Conservation (phyloP, 2,888 invertebrate species). For the Acrocera orbiculus region DNA sequence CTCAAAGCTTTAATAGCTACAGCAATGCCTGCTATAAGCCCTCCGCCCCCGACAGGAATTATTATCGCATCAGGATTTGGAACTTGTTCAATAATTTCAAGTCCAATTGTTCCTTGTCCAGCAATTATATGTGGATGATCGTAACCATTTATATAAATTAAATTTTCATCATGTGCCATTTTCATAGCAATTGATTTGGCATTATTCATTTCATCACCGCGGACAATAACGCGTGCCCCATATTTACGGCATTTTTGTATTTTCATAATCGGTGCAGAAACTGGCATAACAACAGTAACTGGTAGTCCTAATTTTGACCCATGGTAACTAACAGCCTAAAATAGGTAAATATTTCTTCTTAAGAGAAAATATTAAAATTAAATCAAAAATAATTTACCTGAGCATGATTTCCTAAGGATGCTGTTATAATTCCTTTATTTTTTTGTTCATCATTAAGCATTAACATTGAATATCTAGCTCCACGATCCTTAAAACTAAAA, state of each 20-base stretch:
- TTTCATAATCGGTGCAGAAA: slow-evolving; percentile 90
- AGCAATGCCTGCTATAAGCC: slow-evolving; percentile 78
- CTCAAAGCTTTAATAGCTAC: slow-evolving; percentile 74
- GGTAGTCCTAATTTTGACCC: slow-evolving; percentile 51
- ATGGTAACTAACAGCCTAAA: slow-evolving; percentile 50
- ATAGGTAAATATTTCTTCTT: not conserved
- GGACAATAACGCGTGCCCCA: slow-evolving; percentile 61
- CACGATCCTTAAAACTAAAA: slow-evolving; percentile 79
- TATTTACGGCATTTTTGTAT: slow-evolving; percentile 71
- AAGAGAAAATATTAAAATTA: not conserved
- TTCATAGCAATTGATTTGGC: slow-evolving; percentile 64
- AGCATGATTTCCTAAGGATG: slow-evolving; percentile 89
- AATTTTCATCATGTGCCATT: slow-evolving; percentile 48
- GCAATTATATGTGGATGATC: slow-evolving; percentile 92
- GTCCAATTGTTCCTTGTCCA: slow-evolving; percentile 84
- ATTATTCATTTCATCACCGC: slow-evolving; percentile 66
- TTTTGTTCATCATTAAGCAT: slow-evolving; percentile 56
- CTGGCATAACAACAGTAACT: slow-evolving; percentile 87
- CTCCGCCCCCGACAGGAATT: slow-evolving; percentile 81
- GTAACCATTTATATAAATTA: slow-evolving; percentile 82
- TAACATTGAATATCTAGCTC: slow-evolving; percentile 70
- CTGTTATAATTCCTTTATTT: slow-evolving; percentile 68
- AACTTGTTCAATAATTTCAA: slow-evolving; percentile 85
- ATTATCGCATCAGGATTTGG: slow-evolving; percentile 74
- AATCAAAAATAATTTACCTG: slow-evolving; percentile 27